phyloP scores from a whole-genome alignment of 2,888 invertebrate species.

The Lasiommata megera region DNA sequence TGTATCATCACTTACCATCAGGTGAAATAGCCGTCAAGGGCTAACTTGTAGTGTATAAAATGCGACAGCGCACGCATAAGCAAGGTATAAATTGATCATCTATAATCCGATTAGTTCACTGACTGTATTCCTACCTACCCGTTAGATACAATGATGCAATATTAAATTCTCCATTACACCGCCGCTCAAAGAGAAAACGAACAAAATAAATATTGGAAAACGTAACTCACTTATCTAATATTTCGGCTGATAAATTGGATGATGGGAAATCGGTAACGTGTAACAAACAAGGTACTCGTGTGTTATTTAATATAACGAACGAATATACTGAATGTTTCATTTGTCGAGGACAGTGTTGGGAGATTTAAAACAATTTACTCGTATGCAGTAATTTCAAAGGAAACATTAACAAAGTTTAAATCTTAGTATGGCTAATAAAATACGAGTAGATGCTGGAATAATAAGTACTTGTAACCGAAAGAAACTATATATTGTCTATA shows the following conservation, averaged over 20 bases:
- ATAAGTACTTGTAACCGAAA: too few species aligned
- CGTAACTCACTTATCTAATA: constrained; percentile 13
- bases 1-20: too few species aligned
- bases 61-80: too few species aligned
- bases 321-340: background rate
- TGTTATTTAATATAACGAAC: constrained; percentile 2
- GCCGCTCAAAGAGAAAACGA: background rate
- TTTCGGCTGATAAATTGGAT: constrained; percentile 14
- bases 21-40: too few species aligned
- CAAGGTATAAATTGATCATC: too few species aligned
- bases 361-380: too few species aligned
- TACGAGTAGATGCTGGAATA: too few species aligned
- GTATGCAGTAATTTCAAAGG: too few species aligned
- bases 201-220: constrained; percentile 9
- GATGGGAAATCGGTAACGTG: constrained; percentile 9
- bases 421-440: too few species aligned
- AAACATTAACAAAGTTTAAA: too few species aligned
- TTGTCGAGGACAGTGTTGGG: background rate
- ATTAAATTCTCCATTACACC: background rate
- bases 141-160: constrained; percentile 2
- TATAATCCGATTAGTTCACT: background rate
- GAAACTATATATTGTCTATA: too few species aligned
- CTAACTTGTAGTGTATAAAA: too few species aligned
- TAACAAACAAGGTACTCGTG: constrained; percentile 5
- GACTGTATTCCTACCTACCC: background rate